These are phyloP conservation scores for Listronotus bonariensis DNA, from an alignment of 1,140 invertebrate species.

Conservation along the genomic window DNA sequence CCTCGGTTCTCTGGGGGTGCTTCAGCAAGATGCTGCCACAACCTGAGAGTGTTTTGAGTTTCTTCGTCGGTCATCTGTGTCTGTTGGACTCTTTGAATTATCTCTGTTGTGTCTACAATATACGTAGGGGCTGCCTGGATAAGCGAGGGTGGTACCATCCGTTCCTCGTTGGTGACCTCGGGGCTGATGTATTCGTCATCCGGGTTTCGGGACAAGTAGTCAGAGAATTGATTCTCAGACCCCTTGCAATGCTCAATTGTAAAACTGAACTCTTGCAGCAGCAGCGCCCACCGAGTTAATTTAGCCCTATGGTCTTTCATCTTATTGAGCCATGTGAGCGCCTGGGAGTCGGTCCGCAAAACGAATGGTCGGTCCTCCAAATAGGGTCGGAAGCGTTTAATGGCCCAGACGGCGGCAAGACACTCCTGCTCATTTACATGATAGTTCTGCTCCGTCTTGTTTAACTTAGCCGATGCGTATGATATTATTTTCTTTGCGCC, in stretches of 20 bases:
- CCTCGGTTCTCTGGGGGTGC: no score
- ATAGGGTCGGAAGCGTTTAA: constrained; percentile 50
- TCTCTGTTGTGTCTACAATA: no score
- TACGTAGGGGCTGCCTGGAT: no score
- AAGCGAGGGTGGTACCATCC: no score
- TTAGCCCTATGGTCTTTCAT: constrained; percentile 42
- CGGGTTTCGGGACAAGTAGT: background rate
- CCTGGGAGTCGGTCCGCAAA: constrained; percentile 21
- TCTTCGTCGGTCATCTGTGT: background rate
- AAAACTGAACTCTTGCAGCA: constrained; percentile 44
- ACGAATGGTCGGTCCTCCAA: constrained; percentile 42
- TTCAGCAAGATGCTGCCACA: no score
- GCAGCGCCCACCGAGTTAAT: constrained; percentile 45
- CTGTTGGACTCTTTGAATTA: no score
- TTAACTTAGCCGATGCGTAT: constrained; percentile 29
- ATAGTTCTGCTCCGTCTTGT: constrained; percentile 16
- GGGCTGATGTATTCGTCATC: no score
- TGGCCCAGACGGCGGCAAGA: constrained; percentile 55
- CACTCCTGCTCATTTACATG: constrained; percentile 53
- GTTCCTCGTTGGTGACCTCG: no score
- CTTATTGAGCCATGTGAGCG: constrained; percentile 41
- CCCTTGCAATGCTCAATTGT: constrained; percentile 37
- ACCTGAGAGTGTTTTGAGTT: background rate
- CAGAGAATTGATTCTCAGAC: constrained; percentile 42
- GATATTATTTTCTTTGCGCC: constrained; percentile 20